Evolutionary conservation across 1,140 invertebrate genomes (phyloP).

Genomic region (Matsumurasca onukii): DNA sequence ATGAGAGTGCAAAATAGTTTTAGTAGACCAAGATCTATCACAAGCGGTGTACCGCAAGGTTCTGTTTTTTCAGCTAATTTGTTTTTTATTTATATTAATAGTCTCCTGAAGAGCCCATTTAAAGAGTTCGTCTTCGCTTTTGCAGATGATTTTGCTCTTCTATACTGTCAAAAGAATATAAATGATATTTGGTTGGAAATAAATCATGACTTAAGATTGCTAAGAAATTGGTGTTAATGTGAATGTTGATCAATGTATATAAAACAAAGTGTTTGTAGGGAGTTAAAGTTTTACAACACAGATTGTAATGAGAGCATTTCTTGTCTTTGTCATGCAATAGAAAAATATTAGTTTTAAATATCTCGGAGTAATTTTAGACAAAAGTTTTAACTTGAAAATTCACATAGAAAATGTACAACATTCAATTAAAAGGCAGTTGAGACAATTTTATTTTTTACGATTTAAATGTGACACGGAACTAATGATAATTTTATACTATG

Average conservation of each 20-base stretch:
- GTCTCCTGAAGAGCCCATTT: not conserved
- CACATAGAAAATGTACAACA: no score
- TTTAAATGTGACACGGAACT: not conserved
- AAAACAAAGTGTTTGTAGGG: no score
- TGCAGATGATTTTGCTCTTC: not conserved
- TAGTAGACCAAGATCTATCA: conserved; percentile 1
- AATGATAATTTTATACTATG: conserved; percentile 3
- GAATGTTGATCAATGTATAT: no score
- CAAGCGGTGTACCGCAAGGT: conserved; percentile 3
- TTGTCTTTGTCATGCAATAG: no score
- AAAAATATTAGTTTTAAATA: no score
- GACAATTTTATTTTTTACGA: conserved; percentile 14
- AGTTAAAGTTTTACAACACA: no score
- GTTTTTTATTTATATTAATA: conserved; percentile 27
- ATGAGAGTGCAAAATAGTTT: not conserved
- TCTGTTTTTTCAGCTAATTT: conserved; percentile 13
- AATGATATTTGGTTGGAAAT: conserved; percentile 2
- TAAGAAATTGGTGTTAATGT: not conserved
- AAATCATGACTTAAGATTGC: not conserved
- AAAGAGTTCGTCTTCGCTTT: not conserved
- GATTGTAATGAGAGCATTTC: no score
- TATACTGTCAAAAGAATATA: not conserved
- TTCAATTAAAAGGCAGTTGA: no score
- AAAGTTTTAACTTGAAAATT: conserved; percentile 15
- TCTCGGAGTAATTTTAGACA: conserved; percentile 15